Conservation (phyloP, 2,797 vertebrate species). For the Ispidina picta region DNA sequence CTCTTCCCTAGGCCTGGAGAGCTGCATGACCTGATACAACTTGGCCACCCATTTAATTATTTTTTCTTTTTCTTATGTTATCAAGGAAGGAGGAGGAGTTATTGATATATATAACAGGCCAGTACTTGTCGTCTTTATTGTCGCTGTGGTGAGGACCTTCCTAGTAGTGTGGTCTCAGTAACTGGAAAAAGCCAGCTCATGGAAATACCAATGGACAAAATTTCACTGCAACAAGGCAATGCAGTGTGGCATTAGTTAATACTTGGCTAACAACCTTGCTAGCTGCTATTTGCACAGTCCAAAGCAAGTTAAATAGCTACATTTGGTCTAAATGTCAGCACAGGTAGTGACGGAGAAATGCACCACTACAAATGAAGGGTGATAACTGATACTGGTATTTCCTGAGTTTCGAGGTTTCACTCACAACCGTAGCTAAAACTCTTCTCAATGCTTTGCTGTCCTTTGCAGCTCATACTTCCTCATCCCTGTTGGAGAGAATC, state of each 20-base stretch:
- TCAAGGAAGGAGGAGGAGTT: not conserved
- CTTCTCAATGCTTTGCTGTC: not conserved
- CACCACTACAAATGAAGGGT: not conserved
- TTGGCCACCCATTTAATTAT: not conserved
- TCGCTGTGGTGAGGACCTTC: not conserved
- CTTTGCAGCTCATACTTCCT: not conserved
- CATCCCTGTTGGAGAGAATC: not conserved
- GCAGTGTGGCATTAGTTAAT: not conserved
- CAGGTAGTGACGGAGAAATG: not conserved
- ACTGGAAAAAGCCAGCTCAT: not conserved
- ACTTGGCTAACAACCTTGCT: not conserved
- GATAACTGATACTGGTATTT: not conserved
- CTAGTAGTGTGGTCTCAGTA: not conserved
- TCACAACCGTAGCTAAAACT: not conserved
- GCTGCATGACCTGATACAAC: not conserved
- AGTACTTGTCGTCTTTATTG: not conserved
- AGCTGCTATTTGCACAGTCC: not conserved
- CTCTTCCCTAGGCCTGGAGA: too few relatives aligned
- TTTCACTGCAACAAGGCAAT: not conserved
- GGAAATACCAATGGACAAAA: not conserved
- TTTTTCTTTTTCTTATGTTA: not conserved
- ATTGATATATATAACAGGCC: not conserved
- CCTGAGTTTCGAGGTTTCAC: not conserved
- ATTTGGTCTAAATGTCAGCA: slow-evolving; percentile 6
- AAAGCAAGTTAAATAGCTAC: not conserved